Percentiles rank a stretch among this genome's conserved stretches.
phyloP scores from a whole-genome alignment of 2,888 invertebrate species.

The Scaptomyza parva region DNA sequence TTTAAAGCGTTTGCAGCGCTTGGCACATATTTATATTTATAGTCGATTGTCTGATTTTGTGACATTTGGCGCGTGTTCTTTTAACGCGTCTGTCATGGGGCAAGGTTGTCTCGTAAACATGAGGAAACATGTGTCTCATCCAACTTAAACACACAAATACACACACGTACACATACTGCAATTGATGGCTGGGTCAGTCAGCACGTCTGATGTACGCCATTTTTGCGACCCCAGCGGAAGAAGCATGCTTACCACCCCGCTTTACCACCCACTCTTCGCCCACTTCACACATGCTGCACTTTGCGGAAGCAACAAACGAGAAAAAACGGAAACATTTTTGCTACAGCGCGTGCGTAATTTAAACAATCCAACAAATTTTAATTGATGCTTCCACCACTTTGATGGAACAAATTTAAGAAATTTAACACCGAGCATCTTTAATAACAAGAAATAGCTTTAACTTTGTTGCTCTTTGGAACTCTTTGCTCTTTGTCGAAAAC shows the following conservation, averaged over 20 bases:
- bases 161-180: slow-evolving; percentile 9
- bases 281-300: not conserved
- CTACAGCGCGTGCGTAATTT: slow-evolving; percentile 36
- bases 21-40: slow-evolving; percentile 60
- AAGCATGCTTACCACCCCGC: slow-evolving; percentile 7
- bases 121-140: slow-evolving; percentile 65
- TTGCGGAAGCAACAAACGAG: slow-evolving; percentile 44
- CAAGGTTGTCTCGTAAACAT: slow-evolving; percentile 68
- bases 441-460: not conserved
- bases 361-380: slow-evolving; percentile 30
- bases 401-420: no score
- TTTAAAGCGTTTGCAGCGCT: slow-evolving; percentile 54
- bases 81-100: slow-evolving; percentile 32
- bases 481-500: slow-evolving; percentile 4
- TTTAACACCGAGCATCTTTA: not conserved
- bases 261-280: not conserved
- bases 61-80: slow-evolving; percentile 62
- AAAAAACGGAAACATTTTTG: slow-evolving; percentile 13
- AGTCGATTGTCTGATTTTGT: slow-evolving; percentile 28
- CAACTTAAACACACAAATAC: slow-evolving; percentile 16
- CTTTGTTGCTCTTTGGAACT: not conserved
- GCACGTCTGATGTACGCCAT: slow-evolving; percentile 56
- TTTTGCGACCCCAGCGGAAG: slow-evolving; percentile 48
- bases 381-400: slow-evolving; percentile 20
- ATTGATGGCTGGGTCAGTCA: slow-evolving; percentile 25